Percentiles rank a stretch among this genome's conserved stretches.
These are phyloP conservation scores for Desmodus rotundus DNA, from an alignment of 2,113 vertebrate genomes.

Conservation along the genomic window DNA sequence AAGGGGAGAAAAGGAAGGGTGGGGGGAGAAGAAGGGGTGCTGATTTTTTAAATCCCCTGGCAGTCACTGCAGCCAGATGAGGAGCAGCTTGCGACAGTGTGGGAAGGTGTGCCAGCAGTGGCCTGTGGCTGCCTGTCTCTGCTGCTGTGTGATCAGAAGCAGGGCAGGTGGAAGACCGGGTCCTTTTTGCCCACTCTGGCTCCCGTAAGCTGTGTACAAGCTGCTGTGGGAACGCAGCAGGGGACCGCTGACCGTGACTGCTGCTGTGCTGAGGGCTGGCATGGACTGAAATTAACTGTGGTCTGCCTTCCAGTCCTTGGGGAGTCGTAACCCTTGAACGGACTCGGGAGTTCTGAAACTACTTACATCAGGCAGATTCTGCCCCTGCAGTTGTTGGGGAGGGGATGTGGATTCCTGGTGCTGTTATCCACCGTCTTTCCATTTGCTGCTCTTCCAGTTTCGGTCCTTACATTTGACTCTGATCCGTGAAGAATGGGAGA, in stretches of 20 bases:
- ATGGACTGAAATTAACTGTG: neutral
- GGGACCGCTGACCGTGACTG: neutral
- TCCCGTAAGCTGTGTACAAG: neutral
- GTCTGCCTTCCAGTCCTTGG: neutral
- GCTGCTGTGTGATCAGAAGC: neutral
- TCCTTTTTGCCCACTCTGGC: neutral
- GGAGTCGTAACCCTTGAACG: neutral
- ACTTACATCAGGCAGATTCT: neutral
- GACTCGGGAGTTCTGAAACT: neutral
- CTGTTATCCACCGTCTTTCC: neutral
- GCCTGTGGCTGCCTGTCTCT: neutral
- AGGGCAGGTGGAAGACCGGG: neutral
- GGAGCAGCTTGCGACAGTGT: neutral
- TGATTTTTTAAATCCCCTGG: neutral
- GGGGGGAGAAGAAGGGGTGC: neutral
- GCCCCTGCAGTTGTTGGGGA: neutral
- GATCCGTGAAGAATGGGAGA: neutral
- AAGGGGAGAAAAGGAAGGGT: neutral
- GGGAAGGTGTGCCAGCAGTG: rapidly evolving
- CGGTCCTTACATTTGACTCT: neutral
- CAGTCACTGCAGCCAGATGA: neutral
- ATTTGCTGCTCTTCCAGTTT: neutral
- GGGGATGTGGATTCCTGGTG: neutral
- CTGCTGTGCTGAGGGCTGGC: neutral
- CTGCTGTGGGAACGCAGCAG: neutral